Evolutionary conservation across 2,888 invertebrate genomes (phyloP), one percentile per base, ranked within the genome.

Genomic region (Parelbella ahira): DNA sequence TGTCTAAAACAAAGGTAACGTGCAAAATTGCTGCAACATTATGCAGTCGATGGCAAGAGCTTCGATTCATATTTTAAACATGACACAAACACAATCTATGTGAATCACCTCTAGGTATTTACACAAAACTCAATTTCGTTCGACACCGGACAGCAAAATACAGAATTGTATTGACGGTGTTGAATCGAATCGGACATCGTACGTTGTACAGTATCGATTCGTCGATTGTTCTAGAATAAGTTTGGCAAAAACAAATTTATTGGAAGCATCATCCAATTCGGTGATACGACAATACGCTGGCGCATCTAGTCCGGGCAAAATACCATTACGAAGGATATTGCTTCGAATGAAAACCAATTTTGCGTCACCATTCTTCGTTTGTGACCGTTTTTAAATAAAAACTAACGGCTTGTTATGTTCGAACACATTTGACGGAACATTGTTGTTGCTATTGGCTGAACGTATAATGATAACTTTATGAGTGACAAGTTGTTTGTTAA

Each of bases 261-360:
- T 32, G 25, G 9, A 4, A 15, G 21, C 24, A 12, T 32, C 32
- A 39, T 41, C 33, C 33, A 33, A 33, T 27, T 9, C 32, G 12
- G 3, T 15, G 41, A 41, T 41, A 25, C 12, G 24, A 32, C 38
- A 32, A 21, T 29, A 19, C 24, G 38, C 19, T 33, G 41, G 33
- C 33, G 33, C 20, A 32, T 41, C 27, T 18, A 32, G 25, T 19
- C 12, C 32, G 32, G 32, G 32, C 32, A 24, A 29, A 39, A 30
- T 7, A 24, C 7, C 9, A 5, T 24, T 15, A 11, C 19, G 3
- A 19, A 15, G 7, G 2, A 19, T 19, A 24, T 30, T 32, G 39
- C 19, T 24, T 8, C 24, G 8, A 19, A 18, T 32, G 64, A 74
- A 79, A 78, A 74, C 66, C 76, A 76, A 75, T 75, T 72, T 68